Evolutionary conservation across 2,113 vertebrate genomes (phyloP).

Genomic region (Abramis brama): DNA sequence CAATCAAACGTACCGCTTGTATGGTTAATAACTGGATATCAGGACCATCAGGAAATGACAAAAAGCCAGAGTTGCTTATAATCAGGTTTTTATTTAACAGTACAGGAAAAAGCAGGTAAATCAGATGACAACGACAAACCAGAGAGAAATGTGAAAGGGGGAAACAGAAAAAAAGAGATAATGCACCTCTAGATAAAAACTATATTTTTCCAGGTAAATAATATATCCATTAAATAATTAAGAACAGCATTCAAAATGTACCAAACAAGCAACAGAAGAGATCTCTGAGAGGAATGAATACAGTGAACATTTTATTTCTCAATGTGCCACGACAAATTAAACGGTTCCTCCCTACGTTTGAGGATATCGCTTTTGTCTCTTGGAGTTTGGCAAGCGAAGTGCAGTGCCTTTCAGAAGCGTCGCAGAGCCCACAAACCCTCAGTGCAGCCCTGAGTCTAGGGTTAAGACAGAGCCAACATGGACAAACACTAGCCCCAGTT

Average conservation of each 20-base stretch:
- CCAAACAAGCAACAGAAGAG: slow-evolving; percentile 88
- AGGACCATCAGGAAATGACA: not conserved
- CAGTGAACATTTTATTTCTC: slow-evolving; percentile 84
- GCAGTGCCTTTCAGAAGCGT: slow-evolving; percentile 78
- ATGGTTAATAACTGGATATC: not conserved
- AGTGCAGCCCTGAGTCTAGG: slow-evolving; percentile 55
- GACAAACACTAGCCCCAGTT: slow-evolving; percentile 59
- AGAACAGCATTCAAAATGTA: slow-evolving; percentile 91
- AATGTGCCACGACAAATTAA: slow-evolving; percentile 83
- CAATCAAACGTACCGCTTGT: not conserved
- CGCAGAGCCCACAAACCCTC: slow-evolving; percentile 66
- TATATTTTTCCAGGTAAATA: slow-evolving; percentile 78
- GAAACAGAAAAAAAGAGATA: slow-evolving; percentile 71
- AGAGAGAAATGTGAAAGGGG: slow-evolving; percentile 60
- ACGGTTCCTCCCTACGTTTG: not conserved
- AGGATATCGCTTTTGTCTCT: slow-evolving; percentile 66
- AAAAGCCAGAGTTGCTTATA: slow-evolving; percentile 44
- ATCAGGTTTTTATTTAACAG: slow-evolving; percentile 76
- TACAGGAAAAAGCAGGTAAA: slow-evolving; percentile 75
- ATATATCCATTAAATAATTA: slow-evolving; percentile 89
- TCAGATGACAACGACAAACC: slow-evolving; percentile 67
- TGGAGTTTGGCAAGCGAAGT: slow-evolving; percentile 78
- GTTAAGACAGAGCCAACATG: slow-evolving; percentile 66
- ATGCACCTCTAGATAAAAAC: slow-evolving; percentile 81
- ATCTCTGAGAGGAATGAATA: slow-evolving; percentile 81